Evolutionary conservation across 1,140 invertebrate species (phyloP), one percentile per base, ranked within the genome.

Genomic region (Nixonia krombeini): DNA sequence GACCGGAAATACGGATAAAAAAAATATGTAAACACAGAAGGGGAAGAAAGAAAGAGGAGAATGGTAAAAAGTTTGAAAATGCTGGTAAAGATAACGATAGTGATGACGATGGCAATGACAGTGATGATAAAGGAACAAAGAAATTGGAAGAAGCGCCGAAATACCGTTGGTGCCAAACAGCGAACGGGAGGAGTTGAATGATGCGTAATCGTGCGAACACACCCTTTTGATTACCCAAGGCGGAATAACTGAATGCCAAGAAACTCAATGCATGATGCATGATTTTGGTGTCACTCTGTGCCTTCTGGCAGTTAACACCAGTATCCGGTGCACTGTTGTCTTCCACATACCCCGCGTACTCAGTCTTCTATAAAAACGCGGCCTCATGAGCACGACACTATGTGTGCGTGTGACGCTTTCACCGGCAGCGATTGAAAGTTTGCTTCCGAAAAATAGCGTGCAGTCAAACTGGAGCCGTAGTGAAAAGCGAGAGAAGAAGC

Each of bases 381-480:
- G 9, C 9, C 3, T 31, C 29, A 31, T 31, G 29, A 31, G 10
- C 2, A 9, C 4, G 31, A 33, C 17, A 10, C 15, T 31, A 15
- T 31, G 16, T 51, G 31, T 18, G 29, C 26, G 25, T 52, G 26
- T 18, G 4, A 18, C 29, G 28, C n/a, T 15, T 23, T 13, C 33
- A 37, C 31, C 47, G 31, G 18, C 21, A 37, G 8, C 23, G 31
- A 9, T 37, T 51, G 31, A 25, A 37, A 13, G 15, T 40, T 40
- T 31, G 49, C 49, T 52, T 41, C 15, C 12, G 42, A 35, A 29
- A 12, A 23, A 8, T 42, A 31, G 38, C 40, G 38, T 28, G 49
- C 49, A 52, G 49, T 38, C 40, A 38, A 31, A 28, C 49, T 52
- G 38, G 38, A 52, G 49, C 49, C 37, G 38, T 13, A 21, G 7